A percentile compares a stretch with the other conserved stretches of the same genome.
Conservation (phyloP, 2,888 invertebrate species). For the Lycaena phlaeas region DNA sequence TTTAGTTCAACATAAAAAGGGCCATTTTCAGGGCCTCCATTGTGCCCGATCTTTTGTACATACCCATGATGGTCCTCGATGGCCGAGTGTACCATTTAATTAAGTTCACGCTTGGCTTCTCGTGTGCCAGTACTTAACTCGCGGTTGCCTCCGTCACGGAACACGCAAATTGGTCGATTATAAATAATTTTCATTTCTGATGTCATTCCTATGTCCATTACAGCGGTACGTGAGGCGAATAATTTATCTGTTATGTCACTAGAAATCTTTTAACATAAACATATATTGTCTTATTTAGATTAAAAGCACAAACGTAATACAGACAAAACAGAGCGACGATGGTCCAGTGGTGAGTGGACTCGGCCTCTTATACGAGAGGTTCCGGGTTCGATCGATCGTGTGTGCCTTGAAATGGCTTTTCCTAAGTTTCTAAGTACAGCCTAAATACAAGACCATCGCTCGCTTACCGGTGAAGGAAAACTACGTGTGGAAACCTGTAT, state of each 20-base stretch:
- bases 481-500: too few relatives aligned
- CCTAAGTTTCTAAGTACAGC: too few relatives aligned
- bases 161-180: conserved; percentile 67
- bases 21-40: too few relatives aligned
- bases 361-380: too few relatives aligned
- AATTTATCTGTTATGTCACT: conserved; percentile 41
- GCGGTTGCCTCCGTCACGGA: conserved; percentile 36
- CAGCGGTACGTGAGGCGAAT: conserved; percentile 46
- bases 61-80: conserved; percentile 20
- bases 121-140: conserved; percentile 41
- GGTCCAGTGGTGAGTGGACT: too few relatives aligned
- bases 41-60: too few relatives aligned
- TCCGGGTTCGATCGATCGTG: too few relatives aligned
- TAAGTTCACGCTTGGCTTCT: conserved; percentile 55
- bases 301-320: not conserved
- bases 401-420: too few relatives aligned
- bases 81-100: conserved; percentile 53
- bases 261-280: conserved; percentile 1
- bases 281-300: not conserved
- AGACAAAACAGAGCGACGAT: too few relatives aligned
- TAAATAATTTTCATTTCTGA: conserved; percentile 70
- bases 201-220: conserved; percentile 62
- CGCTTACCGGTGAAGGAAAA: too few relatives aligned
- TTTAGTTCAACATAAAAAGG: too few relatives aligned
- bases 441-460: too few relatives aligned